phyloP scores from a whole-genome alignment of 2,888 invertebrate species.

The Hirtodrosophila alboralis region DNA sequence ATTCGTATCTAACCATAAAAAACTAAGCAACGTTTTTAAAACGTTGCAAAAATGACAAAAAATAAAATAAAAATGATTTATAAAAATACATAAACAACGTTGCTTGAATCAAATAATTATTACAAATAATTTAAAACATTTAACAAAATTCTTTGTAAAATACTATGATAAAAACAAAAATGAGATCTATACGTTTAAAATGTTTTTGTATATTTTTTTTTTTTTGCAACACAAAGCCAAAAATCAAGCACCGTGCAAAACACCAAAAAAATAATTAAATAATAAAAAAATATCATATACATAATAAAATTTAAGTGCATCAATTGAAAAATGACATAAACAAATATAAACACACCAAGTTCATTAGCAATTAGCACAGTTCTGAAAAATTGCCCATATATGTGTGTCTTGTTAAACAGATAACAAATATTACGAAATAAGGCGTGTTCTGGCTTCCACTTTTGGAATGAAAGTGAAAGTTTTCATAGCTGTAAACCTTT shows the following conservation, averaged over 20 bases:
- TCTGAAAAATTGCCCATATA: slow-evolving; percentile 26
- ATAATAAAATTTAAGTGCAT: slow-evolving; percentile 47
- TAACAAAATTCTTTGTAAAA: slow-evolving; percentile 61
- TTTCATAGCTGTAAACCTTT: too few species aligned
- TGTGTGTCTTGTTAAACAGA: slow-evolving; percentile 34
- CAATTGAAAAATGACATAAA: slow-evolving; percentile 33
- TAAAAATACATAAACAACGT: slow-evolving; percentile 19
- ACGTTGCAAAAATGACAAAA: slow-evolving; percentile 39
- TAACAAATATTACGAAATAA: slow-evolving; percentile 27
- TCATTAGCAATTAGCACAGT: slow-evolving; percentile 62
- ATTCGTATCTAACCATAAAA: slow-evolving; percentile 53
- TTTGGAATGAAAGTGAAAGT: too few species aligned
- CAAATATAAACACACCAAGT: slow-evolving; percentile 18
- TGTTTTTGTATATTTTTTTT: slow-evolving; percentile 5
- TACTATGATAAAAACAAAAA: slow-evolving; percentile 49
- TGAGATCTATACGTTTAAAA: slow-evolving; percentile 12
- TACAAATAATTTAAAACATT: slow-evolving; percentile 69
- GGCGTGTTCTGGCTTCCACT: too few species aligned
- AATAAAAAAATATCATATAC: slow-evolving; percentile 33
- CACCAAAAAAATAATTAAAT: slow-evolving; percentile 36
- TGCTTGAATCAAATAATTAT: slow-evolving; percentile 63
- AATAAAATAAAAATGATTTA: background rate
- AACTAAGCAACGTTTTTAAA: slow-evolving; percentile 64
- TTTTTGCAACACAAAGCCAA: slow-evolving; percentile 61
- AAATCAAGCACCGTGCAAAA: slow-evolving; percentile 67